Evolutionary conservation across 1,140 invertebrate species (phyloP).

Genomic region (Sitophilus oryzae): DNA sequence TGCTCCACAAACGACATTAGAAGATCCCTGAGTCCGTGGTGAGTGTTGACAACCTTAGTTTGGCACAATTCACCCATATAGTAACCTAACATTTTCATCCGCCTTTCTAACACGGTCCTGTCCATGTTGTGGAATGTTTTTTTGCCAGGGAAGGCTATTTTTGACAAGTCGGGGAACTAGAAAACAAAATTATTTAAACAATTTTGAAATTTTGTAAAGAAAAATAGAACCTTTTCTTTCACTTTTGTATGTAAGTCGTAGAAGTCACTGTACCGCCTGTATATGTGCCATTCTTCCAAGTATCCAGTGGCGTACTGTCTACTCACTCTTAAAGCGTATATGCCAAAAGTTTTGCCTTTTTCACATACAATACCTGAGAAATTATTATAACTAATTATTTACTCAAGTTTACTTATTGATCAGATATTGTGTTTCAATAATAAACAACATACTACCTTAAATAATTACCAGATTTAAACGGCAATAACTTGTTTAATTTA

Average conservation of each 20-base stretch:
- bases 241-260: slow-evolving; percentile 78
- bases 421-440: too few species aligned
- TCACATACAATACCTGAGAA: slow-evolving; percentile 65
- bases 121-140: slow-evolving; percentile 93
- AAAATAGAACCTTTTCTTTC: slow-evolving; percentile 66
- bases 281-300: slow-evolving; percentile 73
- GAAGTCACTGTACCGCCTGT: slow-evolving; percentile 85
- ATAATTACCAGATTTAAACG: too few species aligned
- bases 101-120: slow-evolving; percentile 74
- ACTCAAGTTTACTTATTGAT: not conserved
- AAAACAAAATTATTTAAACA: not conserved
- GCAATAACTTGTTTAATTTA: too few species aligned
- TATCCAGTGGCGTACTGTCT: slow-evolving; percentile 58
- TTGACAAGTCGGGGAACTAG: slow-evolving; percentile 72
- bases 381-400: slow-evolving; percentile 1
- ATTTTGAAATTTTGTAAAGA: too few species aligned
- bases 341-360: slow-evolving; percentile 76
- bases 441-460: too few species aligned
- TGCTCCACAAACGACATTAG: slow-evolving; percentile 73
- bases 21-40: slow-evolving; percentile 62
- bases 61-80: slow-evolving; percentile 72
- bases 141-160: slow-evolving; percentile 83
- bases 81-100: slow-evolving; percentile 77
- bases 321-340: slow-evolving; percentile 81
- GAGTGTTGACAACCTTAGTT: slow-evolving; percentile 54